Evolutionary conservation across 2,888 invertebrate genomes (phyloP).

Genomic region (Drosophila kanekoi): DNA sequence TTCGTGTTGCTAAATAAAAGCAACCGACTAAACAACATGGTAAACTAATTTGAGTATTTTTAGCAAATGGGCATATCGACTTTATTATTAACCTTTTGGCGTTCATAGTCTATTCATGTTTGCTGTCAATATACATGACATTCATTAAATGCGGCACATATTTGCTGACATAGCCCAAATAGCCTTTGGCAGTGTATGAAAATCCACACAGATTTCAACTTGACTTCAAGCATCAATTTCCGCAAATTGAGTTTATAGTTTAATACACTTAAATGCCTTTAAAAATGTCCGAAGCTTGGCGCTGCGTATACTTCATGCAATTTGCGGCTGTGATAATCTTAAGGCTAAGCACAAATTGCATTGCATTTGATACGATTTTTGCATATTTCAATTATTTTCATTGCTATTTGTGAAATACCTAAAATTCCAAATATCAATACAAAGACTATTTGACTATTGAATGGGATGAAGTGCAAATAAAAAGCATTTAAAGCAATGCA

Average conservation of each 20-base stretch:
- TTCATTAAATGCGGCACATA: background rate
- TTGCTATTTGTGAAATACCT: constrained; percentile 17
- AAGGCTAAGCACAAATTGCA: constrained; percentile 3
- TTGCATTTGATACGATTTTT: background rate
- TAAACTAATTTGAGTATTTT: no score
- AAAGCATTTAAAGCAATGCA: constrained; percentile 18
- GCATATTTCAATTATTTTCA: constrained; percentile 7
- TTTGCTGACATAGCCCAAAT: background rate
- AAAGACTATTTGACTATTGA: constrained; percentile 24
- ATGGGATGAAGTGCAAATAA: background rate
- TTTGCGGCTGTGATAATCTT: constrained; percentile 1
- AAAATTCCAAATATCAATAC: constrained; percentile 3
- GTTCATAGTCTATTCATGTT: no score
- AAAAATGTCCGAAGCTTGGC: background rate
- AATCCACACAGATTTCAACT: constrained; percentile 4
- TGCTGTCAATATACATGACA: no score
- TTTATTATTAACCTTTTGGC: background rate
- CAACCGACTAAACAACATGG: constrained; percentile 3
- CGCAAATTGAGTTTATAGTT: constrained; percentile 17
- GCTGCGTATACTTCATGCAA: constrained; percentile 27
- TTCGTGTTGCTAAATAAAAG: background rate
- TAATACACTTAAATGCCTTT: background rate
- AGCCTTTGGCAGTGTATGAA: background rate
- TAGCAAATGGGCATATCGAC: background rate
- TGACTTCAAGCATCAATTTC: constrained; percentile 14